phyloP scores from a whole-genome alignment of 2,797 vertebrate genomes.

The Karalla daura region DNA sequence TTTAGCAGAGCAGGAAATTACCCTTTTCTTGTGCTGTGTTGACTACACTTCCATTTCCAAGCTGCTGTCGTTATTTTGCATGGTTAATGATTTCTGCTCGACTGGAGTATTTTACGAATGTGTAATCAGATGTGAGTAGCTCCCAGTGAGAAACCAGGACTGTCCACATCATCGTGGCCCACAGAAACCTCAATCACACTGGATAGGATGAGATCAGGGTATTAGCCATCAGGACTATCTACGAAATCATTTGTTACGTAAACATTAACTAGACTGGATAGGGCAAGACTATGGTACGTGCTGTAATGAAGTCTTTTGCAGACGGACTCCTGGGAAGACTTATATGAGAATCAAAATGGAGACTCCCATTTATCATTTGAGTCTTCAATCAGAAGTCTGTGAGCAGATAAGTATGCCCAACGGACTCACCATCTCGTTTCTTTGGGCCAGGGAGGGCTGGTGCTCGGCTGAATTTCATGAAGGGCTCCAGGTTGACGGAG shows the following conservation, averaged over 20 bases:
- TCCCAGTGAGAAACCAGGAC: no score
- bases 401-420: background rate
- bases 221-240: background rate
- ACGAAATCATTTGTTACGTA: no score
- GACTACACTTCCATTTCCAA: background rate
- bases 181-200: no score
- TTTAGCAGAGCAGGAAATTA: background rate
- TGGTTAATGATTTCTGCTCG: background rate
- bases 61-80: background rate
- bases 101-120: background rate
- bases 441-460: background rate
- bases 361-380: background rate
- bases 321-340: no score
- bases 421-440: slow-evolving; percentile 63
- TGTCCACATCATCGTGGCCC: no score
- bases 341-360: no score
- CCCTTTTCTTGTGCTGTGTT: background rate
- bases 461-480: slow-evolving; percentile 28
- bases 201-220: no score
- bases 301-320: no score
- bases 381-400: background rate
- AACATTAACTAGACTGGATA: no score
- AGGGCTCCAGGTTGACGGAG: slow-evolving; percentile 76
- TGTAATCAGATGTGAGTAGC: no score
- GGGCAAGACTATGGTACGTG: no score